Conservation (phyloP, 1,140 invertebrate species). For the Drosophila ficusphila region DNA sequence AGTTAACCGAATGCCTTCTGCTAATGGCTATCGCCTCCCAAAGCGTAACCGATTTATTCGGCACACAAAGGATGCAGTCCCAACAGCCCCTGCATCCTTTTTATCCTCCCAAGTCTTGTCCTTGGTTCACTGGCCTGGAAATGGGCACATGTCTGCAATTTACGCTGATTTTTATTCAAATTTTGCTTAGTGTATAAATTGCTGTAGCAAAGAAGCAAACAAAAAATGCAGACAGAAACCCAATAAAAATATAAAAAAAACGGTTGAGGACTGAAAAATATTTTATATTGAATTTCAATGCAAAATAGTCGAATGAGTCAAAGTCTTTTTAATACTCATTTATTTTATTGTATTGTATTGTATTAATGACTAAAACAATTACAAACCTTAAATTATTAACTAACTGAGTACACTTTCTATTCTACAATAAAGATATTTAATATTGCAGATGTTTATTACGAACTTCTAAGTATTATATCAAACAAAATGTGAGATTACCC, state of each 20-base stretch:
- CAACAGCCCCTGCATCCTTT: conserved; percentile 40
- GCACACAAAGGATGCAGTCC: conserved; percentile 45
- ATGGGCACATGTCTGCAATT: conserved; percentile 69
- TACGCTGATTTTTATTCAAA: conserved; percentile 79
- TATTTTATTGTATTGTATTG: neutral
- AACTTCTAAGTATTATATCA: too few relatives aligned
- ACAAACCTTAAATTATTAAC: too few relatives aligned
- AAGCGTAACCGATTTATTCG: conserved; percentile 47
- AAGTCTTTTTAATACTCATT: conserved; percentile 8
- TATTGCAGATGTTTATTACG: too few relatives aligned
- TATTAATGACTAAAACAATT: too few relatives aligned
- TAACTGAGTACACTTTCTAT: too few relatives aligned
- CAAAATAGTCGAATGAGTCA: neutral
- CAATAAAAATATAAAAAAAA: conserved; percentile 18
- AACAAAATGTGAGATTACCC: too few relatives aligned
- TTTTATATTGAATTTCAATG: conserved; percentile 54
- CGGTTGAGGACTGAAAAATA: conserved; percentile 17
- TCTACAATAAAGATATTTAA: neutral
- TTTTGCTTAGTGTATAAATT: conserved; percentile 56
- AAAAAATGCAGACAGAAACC: neutral
- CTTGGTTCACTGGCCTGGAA: conserved; percentile 26
- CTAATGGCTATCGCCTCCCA: conserved; percentile 11
- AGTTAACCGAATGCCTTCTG: conserved; percentile 15
- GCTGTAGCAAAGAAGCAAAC: conserved; percentile 37
- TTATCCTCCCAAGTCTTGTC: conserved; percentile 9